These are phyloP conservation scores for honey bee (Apis mellifera) DNA, from an alignment of 1,140 invertebrate genomes.

Conservation along the genomic window Amel_HAv3.1 CM009936.2:14133501-14134000, in stretches of 20 bases:
- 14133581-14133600: neutral
- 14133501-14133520: neutral
- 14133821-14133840: slow-evolving; percentile 85
- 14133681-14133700: neutral
- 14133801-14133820: slow-evolving; percentile 77
- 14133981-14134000: slow-evolving; percentile 92
- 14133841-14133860: slow-evolving; percentile 95
- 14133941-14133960: slow-evolving; percentile 66
- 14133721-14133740: slow-evolving; percentile 74
- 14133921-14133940: slow-evolving; percentile 1
- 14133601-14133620: slow-evolving; percentile 10
- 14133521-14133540: neutral
- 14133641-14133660: neutral
- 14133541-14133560: neutral
- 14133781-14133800: slow-evolving; percentile 72
- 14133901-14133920: slow-evolving; percentile 20
- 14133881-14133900: no score
- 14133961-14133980: slow-evolving; percentile 96
- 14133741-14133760: slow-evolving; percentile 78
- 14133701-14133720: neutral
- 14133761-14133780: slow-evolving; percentile 75
- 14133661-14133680: neutral
- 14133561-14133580: neutral
- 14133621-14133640: neutral
- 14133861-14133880: slow-evolving; percentile 88